These are phyloP conservation scores for Liodrosophila aerea DNA, from an alignment of 2,888 invertebrate species.

Conservation along the genomic window DNA sequence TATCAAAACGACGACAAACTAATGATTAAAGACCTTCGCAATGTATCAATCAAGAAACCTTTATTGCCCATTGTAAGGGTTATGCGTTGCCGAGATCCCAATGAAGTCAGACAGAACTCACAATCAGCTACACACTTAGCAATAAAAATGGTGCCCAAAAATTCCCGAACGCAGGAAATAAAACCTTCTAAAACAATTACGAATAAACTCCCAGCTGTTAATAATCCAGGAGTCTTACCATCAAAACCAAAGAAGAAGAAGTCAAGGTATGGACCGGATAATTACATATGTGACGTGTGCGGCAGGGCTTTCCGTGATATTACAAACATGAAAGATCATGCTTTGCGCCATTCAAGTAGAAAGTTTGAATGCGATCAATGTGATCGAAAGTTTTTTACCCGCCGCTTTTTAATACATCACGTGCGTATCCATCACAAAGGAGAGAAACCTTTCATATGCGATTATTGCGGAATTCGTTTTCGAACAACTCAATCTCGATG, in stretches of 20 bases:
- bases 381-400: conserved; percentile 49
- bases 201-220: neutral
- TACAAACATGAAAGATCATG: conserved; percentile 59
- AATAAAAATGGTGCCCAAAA: no score
- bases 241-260: neutral
- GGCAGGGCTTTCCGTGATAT: conserved; percentile 56
- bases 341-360: conserved; percentile 52
- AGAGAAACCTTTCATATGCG: conserved; percentile 78
- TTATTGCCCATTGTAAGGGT: conserved; percentile 17
- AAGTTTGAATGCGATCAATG: conserved; percentile 50
- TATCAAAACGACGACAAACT: neutral
- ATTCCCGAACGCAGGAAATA: no score
- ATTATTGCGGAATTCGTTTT: conserved; percentile 76
- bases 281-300: conserved; percentile 54
- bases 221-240: neutral
- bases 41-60: neutral
- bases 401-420: conserved; percentile 44
- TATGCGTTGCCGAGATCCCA: conserved; percentile 14
- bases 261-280: conserved; percentile 19
- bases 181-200: no score
- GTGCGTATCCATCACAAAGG: conserved; percentile 73
- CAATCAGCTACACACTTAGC: neutral
- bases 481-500: conserved; percentile 76
- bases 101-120: neutral
- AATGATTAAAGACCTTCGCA: no score